Evolutionary conservation across 1,140 invertebrate species (phyloP), one percentile per base, ranked within the genome.

Genomic region (Drosophila bifasciata): DNA sequence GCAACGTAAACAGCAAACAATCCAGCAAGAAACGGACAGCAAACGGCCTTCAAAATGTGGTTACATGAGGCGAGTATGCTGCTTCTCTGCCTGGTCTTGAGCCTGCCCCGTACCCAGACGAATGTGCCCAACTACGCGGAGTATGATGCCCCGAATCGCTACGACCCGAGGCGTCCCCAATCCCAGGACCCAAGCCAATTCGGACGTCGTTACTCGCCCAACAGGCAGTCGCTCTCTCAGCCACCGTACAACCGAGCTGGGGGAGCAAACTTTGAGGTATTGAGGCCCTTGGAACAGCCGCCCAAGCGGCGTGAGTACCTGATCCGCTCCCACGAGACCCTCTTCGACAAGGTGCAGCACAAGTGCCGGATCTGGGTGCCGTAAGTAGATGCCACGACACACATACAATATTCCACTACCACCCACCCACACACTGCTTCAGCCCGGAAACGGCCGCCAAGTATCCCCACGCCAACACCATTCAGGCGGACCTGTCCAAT

Each of bases 311-410:
- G 83, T 5, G 59, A 81, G 17, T 83, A 72, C 46, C 3, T 81
- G 7, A 39, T 64, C 17, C 83, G 83, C n/a, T 39, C 44, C 7
- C 74, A 88, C 44, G 83, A 86, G 55, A 57, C 49, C 5, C 19
- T 55, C 0, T 39, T 59, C 9, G 57, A 49, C 48, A 48, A 28
- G 0, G 68, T 60, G 1, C 61, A 23, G 13, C 76, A 90, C 48
- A 90, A 81, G 46, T 89, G 89, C 13, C 73, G 75, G 19, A 79
- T 85, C 16, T 90, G 83, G 89, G 84, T 90, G 39, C 89, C 89
- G 89, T 90, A 72, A 85, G 89, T 90, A 58, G 9, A 13, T 15
- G 5, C n/a, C 3, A 2, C 17, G 9, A 5, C 0, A 15, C 0
- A 15, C 6, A 15, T 23, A 15, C 1, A 4, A 25, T 3, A 23